Percentiles rank a stretch among this genome's conserved stretches.
Conservation (phyloP, 2,797 vertebrate genomes). For the Pygocentrus nattereri region DNA sequence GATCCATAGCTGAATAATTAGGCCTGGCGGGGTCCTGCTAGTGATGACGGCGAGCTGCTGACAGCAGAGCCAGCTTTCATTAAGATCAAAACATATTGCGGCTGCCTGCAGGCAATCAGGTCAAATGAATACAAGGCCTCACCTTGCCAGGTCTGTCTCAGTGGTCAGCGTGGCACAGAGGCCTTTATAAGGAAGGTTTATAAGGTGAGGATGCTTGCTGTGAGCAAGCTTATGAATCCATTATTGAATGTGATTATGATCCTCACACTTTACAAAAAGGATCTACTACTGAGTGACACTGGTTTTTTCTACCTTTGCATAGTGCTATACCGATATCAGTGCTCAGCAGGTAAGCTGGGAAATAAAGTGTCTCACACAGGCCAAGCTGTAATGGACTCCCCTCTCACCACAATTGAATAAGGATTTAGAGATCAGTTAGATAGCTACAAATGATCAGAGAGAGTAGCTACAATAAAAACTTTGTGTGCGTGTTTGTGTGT, state of each 20-base stretch:
- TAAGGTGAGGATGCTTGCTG: background rate
- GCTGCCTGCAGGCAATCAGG: background rate
- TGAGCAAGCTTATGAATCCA: background rate
- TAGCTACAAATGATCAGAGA: background rate
- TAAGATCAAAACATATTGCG: slow-evolving; percentile 48
- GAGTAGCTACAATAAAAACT: background rate
- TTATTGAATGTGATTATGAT: background rate
- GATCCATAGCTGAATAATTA: slow-evolving; percentile 59
- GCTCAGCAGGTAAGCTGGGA: background rate
- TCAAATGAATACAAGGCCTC: slow-evolving; percentile 31
- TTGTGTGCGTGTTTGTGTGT: slow-evolving; percentile 1
- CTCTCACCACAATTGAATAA: background rate
- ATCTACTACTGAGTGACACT: background rate
- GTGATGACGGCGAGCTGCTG: slow-evolving; percentile 7
- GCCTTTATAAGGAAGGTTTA: background rate
- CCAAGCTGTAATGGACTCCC: background rate
- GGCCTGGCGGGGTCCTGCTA: slow-evolving; percentile 7
- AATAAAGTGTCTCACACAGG: background rate
- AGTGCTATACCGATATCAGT: background rate
- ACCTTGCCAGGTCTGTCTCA: background rate
- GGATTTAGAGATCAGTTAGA: slow-evolving; percentile 13
- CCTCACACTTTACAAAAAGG: background rate
- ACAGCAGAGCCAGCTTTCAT: slow-evolving; percentile 32
- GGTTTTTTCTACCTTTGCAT: background rate
- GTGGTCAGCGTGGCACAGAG: background rate